These are phyloP conservation scores for Paradoxurus hermaphroditus DNA, from an alignment of 2,113 vertebrate genomes.

Conservation along the genomic window DNA sequence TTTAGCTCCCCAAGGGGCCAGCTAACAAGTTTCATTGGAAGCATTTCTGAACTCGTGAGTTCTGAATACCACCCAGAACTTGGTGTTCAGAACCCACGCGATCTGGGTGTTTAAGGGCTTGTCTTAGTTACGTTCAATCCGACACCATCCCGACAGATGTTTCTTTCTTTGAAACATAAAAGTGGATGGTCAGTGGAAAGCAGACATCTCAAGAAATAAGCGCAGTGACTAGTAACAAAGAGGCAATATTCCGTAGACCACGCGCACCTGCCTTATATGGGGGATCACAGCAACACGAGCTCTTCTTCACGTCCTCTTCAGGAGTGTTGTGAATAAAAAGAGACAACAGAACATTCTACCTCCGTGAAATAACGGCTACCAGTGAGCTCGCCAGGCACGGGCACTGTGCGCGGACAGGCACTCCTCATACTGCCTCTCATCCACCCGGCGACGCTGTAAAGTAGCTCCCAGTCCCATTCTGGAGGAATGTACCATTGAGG, in stretches of 20 bases:
- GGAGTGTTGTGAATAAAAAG: neutral
- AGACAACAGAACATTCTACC: neutral
- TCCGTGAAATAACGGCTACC: neutral
- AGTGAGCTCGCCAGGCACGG: neutral
- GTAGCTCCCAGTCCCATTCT: neutral
- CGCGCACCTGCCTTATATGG: neutral
- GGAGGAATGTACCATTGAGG: neutral
- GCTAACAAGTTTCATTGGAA: neutral
- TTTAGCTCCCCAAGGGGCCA: neutral
- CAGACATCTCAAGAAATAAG: neutral
- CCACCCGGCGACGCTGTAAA: neutral
- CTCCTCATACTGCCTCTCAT: neutral
- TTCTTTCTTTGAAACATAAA: neutral
- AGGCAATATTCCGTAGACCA: neutral
- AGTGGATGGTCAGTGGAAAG: neutral
- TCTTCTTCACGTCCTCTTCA: neutral
- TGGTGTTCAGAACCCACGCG: neutral
- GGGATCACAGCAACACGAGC: neutral
- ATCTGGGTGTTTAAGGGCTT: neutral
- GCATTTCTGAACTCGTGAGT: neutral
- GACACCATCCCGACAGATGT: neutral
- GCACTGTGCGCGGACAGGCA: neutral
- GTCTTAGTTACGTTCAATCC: neutral
- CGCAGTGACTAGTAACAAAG: neutral
- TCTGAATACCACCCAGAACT: neutral